phyloP scores from a whole-genome alignment of 2,888 invertebrate species.

The Papilio demoleus region DNA sequence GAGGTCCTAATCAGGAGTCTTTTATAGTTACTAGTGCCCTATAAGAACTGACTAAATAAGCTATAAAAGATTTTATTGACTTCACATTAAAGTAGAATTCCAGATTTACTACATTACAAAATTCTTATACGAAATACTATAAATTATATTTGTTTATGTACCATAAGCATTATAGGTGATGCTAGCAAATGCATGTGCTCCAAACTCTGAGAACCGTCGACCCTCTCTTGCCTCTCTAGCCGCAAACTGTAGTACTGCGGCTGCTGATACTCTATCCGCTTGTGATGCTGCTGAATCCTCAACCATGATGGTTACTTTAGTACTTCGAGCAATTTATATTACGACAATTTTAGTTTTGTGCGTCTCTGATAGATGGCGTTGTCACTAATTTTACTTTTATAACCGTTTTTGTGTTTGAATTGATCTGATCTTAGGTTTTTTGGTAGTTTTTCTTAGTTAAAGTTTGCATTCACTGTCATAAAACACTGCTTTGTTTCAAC shows the following conservation, averaged over 20 bases:
- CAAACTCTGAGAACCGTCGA: constrained; percentile 70
- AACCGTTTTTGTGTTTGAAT: constrained; percentile 5
- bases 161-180: constrained; percentile 75
- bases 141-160: no score
- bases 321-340: constrained; percentile 5
- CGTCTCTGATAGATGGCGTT: constrained; percentile 43
- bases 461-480: constrained; percentile 55
- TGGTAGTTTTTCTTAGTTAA: not conserved
- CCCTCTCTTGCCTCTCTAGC: constrained; percentile 76
- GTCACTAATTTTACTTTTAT: no score
- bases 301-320: constrained; percentile 60
- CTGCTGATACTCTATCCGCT: constrained; percentile 68
- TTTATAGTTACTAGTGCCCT: no score
- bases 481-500: constrained; percentile 56
- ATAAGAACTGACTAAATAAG: no score
- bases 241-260: constrained; percentile 74
- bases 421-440: not conserved
- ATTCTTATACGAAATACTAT: not conserved
- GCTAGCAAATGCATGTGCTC: constrained; percentile 75
- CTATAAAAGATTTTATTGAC: no score
- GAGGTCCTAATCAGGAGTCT: no score
- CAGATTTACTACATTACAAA: not conserved
- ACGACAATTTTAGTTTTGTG: not conserved
- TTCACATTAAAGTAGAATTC: not conserved
- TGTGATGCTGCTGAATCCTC: constrained; percentile 64